These are phyloP conservation scores for Chrysodeixis includens DNA, from an alignment of 2,888 invertebrate genomes.

Conservation along the genomic window DNA sequence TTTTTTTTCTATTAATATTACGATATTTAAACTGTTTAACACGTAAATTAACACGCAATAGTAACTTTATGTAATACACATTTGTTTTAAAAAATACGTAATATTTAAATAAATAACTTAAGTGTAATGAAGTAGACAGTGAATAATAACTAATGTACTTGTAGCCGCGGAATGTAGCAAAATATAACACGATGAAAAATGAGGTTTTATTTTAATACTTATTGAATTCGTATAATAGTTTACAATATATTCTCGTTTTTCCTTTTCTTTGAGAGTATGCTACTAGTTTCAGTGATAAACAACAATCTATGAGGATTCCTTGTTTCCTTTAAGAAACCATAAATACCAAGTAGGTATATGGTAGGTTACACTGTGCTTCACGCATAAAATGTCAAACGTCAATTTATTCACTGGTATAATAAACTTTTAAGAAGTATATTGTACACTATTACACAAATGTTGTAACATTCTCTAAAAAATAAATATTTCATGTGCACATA, in stretches of 20 bases:
- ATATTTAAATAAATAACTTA: conserved; percentile 15
- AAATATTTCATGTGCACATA: conserved; percentile 2
- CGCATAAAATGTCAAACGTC: too few relatives aligned
- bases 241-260: neutral
- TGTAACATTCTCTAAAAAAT: conserved; percentile 16
- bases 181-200: conserved; percentile 28
- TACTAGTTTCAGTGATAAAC: too few relatives aligned
- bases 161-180: conserved; percentile 15
- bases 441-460: neutral
- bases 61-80: conserved; percentile 24
- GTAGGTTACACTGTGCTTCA: too few relatives aligned
- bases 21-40: too few relatives aligned
- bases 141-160: conserved; percentile 23
- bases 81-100: conserved; percentile 10
- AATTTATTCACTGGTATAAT: too few relatives aligned
- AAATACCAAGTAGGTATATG: too few relatives aligned
- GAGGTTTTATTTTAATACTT: conserved; percentile 53
- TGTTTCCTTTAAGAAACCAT: too few relatives aligned
- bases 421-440: neutral
- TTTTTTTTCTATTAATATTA: too few relatives aligned
- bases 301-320: too few relatives aligned
- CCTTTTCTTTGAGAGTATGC: too few relatives aligned
- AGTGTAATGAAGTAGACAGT: conserved; percentile 15
- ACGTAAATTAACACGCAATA: conserved; percentile 20
- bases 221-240: neutral